A percentile compares a stretch with the other conserved stretches of the same genome.
These are phyloP conservation scores for Rhynchopsitta pachyrhyncha DNA, from an alignment of 2,113 vertebrate genomes.

Conservation along the genomic window DNA sequence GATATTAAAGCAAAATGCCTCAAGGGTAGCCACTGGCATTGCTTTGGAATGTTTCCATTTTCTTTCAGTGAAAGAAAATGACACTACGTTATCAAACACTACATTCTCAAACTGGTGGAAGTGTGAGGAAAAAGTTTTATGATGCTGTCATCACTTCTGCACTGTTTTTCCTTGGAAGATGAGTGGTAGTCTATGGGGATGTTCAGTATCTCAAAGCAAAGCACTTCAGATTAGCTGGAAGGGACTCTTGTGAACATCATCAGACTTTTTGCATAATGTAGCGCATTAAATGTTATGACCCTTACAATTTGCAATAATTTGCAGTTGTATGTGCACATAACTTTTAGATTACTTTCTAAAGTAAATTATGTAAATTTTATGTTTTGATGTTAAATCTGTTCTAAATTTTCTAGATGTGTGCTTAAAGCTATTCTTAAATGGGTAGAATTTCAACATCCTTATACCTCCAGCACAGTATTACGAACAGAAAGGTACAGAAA, in stretches of 20 bases:
- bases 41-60: constrained; percentile 13
- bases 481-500: not conserved
- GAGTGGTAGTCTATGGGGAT: not conserved
- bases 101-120: not conserved
- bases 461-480: not conserved
- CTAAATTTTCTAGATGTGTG: not conserved
- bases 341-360: not conserved
- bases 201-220: not conserved
- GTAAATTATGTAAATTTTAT: not conserved
- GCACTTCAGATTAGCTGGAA: not conserved
- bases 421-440: not conserved
- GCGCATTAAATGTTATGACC: not conserved
- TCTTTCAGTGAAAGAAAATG: not conserved
- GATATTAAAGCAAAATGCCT: constrained; percentile 17
- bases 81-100: not conserved
- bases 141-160: not conserved
- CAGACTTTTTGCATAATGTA: not conserved
- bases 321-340: not conserved
- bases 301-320: not conserved
- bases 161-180: not conserved
- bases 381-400: not conserved
- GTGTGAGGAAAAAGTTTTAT: not conserved
- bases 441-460: not conserved
- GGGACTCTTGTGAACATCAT: not conserved
- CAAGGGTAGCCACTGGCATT: not conserved